phyloP scores from a whole-genome alignment of 2,113 vertebrate species.

The Sarotherodon lohbergeri region DNA sequence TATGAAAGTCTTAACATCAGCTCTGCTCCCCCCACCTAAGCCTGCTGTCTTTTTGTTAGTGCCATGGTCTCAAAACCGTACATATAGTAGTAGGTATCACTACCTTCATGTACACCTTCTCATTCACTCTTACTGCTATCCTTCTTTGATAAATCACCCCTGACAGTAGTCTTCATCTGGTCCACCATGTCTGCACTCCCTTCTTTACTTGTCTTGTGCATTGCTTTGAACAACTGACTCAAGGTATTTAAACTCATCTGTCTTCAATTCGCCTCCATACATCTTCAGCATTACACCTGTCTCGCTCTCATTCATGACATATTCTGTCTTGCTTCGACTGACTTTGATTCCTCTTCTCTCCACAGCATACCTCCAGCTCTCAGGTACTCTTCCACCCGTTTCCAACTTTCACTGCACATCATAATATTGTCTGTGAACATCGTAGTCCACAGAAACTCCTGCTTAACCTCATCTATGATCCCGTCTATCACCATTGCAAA shows the following conservation, averaged over 20 bases:
- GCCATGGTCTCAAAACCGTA: background rate
- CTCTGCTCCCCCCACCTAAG: background rate
- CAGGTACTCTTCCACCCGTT: background rate
- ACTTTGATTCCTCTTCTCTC: background rate
- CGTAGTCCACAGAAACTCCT: background rate
- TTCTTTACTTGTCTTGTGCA: background rate
- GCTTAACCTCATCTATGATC: background rate
- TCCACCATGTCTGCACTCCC: background rate
- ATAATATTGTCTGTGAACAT: background rate
- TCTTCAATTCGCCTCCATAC: background rate
- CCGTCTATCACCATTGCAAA: background rate
- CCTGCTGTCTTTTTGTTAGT: background rate
- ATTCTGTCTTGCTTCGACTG: background rate
- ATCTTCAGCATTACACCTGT: background rate
- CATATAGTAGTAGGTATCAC: background rate
- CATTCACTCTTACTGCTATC: background rate
- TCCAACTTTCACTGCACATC: background rate
- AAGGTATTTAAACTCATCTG: background rate
- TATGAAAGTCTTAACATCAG: background rate
- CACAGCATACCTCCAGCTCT: background rate
- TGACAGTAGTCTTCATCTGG: background rate
- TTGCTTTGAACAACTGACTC: background rate
- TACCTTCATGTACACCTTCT: background rate
- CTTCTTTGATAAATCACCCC: background rate
- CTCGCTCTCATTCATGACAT: background rate